Evolutionary conservation across 2,113 vertebrate species (phyloP).

Genomic region (Halichoerus grypus): DNA sequence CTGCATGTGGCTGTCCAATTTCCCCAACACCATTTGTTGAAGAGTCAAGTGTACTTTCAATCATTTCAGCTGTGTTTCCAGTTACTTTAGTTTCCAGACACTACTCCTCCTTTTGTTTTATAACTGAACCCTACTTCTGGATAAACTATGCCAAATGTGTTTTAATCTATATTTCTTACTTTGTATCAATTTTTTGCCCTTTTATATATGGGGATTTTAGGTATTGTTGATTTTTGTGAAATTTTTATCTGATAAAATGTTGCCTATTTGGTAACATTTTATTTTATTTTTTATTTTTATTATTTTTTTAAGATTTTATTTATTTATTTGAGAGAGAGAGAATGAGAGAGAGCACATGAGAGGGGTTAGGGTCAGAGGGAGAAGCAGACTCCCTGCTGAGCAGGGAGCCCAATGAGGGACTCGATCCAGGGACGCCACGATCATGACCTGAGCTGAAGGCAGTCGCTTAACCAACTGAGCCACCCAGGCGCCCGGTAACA

Average conservation of each 20-base stretch:
- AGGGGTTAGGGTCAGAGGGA: too few species aligned
- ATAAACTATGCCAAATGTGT: background rate
- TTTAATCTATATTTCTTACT: background rate
- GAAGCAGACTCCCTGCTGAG: too few species aligned
- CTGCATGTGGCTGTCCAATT: too few species aligned
- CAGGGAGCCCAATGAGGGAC: too few species aligned
- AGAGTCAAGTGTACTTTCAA: background rate
- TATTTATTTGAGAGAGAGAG: too few species aligned
- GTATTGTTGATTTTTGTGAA: background rate
- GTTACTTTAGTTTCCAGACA: background rate
- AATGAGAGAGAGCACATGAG: too few species aligned
- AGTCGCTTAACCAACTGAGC: too few species aligned
- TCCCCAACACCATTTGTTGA: too few species aligned
- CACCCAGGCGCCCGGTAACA: background rate
- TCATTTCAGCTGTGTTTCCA: background rate
- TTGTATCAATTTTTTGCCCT: background rate
- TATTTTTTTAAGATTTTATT: too few species aligned
- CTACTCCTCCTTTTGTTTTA: background rate
- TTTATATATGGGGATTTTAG: background rate
- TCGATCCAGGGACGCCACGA: too few species aligned
- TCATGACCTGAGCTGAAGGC: too few species aligned
- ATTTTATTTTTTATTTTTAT: background rate
- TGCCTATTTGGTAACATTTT: background rate
- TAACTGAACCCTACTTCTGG: background rate
- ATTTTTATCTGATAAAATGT: background rate